Conservation (phyloP, 2,113 vertebrate species). For the Phaetusa simplex region DNA sequence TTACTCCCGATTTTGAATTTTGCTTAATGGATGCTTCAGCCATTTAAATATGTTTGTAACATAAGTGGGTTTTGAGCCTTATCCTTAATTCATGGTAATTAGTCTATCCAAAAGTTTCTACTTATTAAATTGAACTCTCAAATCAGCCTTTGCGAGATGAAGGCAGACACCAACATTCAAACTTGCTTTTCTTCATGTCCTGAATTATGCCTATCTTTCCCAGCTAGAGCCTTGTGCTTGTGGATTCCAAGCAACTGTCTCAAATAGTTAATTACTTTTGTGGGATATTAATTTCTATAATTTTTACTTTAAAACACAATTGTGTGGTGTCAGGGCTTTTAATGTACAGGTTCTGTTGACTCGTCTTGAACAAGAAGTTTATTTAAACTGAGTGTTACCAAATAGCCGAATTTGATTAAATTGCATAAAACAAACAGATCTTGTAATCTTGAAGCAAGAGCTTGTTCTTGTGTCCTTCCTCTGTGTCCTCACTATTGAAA, state of each 20-base stretch:
- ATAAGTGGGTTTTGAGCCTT: neutral
- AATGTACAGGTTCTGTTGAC: neutral
- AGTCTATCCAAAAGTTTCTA: neutral
- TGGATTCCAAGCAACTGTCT: neutral
- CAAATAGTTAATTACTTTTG: neutral
- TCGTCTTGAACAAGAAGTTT: neutral
- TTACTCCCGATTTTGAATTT: neutral
- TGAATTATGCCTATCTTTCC: neutral
- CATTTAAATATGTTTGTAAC: neutral
- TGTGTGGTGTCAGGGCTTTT: neutral
- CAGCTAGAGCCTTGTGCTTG: neutral
- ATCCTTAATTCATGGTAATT: neutral
- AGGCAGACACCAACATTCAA: neutral
- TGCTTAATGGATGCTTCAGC: neutral
- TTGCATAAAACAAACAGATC: constrained; percentile 59
- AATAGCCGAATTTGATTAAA: constrained; percentile 48
- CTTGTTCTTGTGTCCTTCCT: constrained; percentile 10
- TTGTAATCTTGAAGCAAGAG: constrained; percentile 19
- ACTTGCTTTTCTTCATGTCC: neutral
- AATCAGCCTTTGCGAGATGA: neutral
- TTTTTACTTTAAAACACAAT: neutral
- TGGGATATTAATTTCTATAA: neutral
- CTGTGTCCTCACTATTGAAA: neutral
- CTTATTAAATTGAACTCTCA: neutral
- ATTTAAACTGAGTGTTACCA: constrained; percentile 36